Evolutionary conservation across 2,113 vertebrate species (phyloP).

Genomic region (Daboia siamensis): DNA sequence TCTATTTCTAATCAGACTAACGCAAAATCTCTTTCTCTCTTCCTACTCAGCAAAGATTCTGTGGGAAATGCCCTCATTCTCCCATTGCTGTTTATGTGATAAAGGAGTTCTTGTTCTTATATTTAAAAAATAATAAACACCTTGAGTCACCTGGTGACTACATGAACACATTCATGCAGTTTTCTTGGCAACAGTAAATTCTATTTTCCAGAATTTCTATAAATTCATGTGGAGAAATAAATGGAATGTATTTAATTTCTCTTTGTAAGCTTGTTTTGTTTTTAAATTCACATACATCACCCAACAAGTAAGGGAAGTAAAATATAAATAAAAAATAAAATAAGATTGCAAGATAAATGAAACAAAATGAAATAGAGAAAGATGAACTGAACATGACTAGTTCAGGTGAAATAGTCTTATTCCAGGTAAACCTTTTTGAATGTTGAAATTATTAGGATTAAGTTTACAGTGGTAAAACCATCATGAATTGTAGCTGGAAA

Average conservation of each 20-base stretch:
- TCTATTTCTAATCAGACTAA: background rate
- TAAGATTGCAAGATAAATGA: background rate
- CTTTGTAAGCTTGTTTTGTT: background rate
- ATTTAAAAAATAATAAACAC: background rate
- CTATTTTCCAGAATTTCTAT: background rate
- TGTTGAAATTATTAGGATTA: background rate
- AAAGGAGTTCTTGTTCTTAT: background rate
- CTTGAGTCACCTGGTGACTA: background rate
- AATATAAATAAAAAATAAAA: background rate
- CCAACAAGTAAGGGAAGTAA: background rate
- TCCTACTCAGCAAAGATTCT: background rate
- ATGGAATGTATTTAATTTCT: constrained; percentile 9
- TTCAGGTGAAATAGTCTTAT: background rate
- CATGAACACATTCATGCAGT: background rate
- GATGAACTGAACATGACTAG: background rate
- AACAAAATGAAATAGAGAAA: background rate
- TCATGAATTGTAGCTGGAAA: background rate
- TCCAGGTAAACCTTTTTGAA: background rate
- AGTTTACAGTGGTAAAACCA: background rate
- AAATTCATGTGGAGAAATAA: background rate
- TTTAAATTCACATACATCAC: background rate
- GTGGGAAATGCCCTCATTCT: background rate
- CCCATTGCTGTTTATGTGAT: background rate
- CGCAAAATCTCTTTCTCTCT: background rate
- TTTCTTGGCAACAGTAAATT: background rate